These are phyloP conservation scores for Sialia sialis DNA, from an alignment of 2,113 vertebrate genomes.

Conservation along the genomic window DNA sequence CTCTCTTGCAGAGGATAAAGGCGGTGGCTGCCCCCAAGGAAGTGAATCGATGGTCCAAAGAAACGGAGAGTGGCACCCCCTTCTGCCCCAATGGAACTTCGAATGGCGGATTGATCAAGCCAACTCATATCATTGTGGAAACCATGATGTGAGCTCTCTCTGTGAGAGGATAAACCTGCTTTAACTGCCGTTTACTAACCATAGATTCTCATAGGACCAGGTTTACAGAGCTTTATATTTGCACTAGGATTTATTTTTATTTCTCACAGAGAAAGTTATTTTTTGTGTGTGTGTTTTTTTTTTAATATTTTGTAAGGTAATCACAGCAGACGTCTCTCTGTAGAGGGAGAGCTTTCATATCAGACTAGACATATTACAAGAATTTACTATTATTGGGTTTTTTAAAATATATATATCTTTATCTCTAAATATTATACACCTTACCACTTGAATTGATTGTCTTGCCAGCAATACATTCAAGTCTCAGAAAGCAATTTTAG, in stretches of 20 bases:
- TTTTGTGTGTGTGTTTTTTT: conserved; percentile 71
- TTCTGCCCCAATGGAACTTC: conserved; percentile 71
- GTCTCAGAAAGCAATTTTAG: conserved; percentile 70
- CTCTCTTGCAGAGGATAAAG: conserved; percentile 86
- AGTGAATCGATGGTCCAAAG: conserved; percentile 78
- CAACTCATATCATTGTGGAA: conserved; percentile 94
- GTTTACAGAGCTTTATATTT: conserved; percentile 91
- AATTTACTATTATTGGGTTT: conserved; percentile 69
- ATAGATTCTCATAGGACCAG: conserved; percentile 91
- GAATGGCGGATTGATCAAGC: conserved; percentile 85
- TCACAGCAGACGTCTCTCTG: conserved; percentile 63
- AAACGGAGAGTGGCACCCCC: conserved; percentile 66
- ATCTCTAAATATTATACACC: conserved; percentile 67
- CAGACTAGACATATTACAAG: conserved; percentile 75
- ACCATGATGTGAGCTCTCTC: conserved; percentile 96
- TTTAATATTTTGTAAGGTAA: conserved; percentile 77
- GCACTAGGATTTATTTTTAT: conserved; percentile 85
- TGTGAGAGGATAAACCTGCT: conserved; percentile 82
- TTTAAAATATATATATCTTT: conserved; percentile 68
- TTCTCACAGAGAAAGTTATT: conserved; percentile 80
- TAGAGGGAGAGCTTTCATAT: conserved; percentile 73
- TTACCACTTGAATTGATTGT: conserved; percentile 73
- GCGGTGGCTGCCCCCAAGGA: conserved; percentile 86
- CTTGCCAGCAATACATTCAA: conserved; percentile 76
- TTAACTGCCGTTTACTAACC: conserved; percentile 89